Evolutionary conservation across 1,140 invertebrate species (phyloP), one percentile per base, ranked within the genome.

Genomic region (Lepeophtheirus salmonis): DNA sequence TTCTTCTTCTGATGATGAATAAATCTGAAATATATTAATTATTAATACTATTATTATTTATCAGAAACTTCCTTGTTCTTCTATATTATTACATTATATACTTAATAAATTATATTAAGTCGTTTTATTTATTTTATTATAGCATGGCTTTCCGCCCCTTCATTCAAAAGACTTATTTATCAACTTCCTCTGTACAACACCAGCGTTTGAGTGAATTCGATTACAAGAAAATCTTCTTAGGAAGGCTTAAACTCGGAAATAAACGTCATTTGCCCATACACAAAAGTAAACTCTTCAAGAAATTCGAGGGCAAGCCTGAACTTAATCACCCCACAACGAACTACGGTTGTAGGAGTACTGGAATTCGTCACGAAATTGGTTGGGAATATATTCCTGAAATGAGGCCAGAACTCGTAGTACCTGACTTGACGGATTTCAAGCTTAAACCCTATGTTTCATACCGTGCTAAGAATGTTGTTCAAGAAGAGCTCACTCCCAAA

Each of bases 391-490:
- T 95, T 16, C 81, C 82, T n/a, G 90, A 96, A 78, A 88, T 84
- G 80, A 80, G 91, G 63, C 89, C 90, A 12, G 84, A 95, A 69
- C 67, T 96, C 14, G 80, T 97, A 63, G 90, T 96, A 16, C 92
- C 92, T 1, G 80, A 94, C 69, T 72, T 97, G 2, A 81, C 77
- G 64, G 79, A 75, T 62, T 88, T 78, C n/a, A 70, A 80, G 72
- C 73, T 97, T 21, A 92, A 91, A 71, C 88, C 92, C 0, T 97
- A 97, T 68, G 91, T 96, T 0, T 88, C 87, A 0, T 96, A 95
- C 66, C 78, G 77, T n/a, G 77, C 79, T 0, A 72, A 76, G 10
- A 80, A 88, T 57, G 76, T 91, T 2, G 68, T 74, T 13, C 83
- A 89, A 69, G 77, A 79, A 6, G 79, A 84, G 70, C 89, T 90